These are phyloP conservation scores for Peromyscus nudipes DNA, from an alignment of 2,797 vertebrate species.

Conservation along the genomic window DNA sequence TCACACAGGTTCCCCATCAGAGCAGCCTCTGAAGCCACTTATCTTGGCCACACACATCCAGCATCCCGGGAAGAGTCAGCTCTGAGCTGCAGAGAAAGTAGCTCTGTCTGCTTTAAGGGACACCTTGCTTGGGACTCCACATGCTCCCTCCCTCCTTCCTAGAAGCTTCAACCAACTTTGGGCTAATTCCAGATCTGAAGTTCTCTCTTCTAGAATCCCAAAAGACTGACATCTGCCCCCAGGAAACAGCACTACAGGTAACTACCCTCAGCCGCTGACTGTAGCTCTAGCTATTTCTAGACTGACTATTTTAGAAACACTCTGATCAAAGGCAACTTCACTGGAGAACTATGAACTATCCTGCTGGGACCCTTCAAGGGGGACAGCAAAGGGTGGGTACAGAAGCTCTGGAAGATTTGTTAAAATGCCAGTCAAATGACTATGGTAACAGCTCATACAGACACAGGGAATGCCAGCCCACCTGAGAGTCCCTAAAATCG, in stretches of 20 bases:
- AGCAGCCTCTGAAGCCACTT: background rate
- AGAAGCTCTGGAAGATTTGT: slow-evolving; percentile 62
- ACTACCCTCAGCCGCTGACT: background rate
- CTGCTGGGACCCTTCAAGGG: slow-evolving; percentile 33
- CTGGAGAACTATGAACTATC: slow-evolving; percentile 46
- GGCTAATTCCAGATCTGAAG: slow-evolving; percentile 57
- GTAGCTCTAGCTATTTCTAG: slow-evolving; percentile 30
- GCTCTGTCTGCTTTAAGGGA: background rate
- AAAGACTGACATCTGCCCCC: slow-evolving; percentile 47
- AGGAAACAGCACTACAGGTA: slow-evolving; percentile 14
- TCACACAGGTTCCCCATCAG: slow-evolving; percentile 4
- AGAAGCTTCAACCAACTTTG: slow-evolving; percentile 44
- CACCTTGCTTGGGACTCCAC: background rate
- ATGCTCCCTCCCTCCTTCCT: slow-evolving; percentile 12
- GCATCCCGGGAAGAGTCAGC: background rate
- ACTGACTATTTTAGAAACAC: slow-evolving; percentile 64
- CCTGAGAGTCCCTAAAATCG: slow-evolving; percentile 75
- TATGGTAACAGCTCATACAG: slow-evolving; percentile 67
- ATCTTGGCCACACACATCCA: background rate
- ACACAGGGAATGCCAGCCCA: slow-evolving; percentile 73
- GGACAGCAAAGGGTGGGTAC: slow-evolving; percentile 10
- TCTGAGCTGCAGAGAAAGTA: background rate
- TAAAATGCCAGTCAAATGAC: slow-evolving; percentile 73
- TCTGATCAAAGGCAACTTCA: slow-evolving; percentile 67
- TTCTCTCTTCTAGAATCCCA: slow-evolving; percentile 31